These are phyloP conservation scores for Temnopleurus reevesii DNA, from an alignment of 53 echinoderm and acorn worm species.

Conservation along the genomic window DNA sequence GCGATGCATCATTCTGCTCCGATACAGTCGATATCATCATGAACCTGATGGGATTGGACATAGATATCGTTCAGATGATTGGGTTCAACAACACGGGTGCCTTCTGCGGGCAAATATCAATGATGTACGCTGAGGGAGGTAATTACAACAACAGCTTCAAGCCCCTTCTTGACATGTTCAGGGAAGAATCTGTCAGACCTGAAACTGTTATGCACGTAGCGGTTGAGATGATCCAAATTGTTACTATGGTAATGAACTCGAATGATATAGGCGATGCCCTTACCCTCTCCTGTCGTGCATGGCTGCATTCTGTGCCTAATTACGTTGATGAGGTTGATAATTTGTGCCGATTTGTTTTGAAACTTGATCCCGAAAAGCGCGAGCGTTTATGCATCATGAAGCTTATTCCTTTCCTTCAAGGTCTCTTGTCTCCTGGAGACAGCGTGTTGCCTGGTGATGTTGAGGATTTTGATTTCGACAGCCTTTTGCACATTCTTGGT, in stretches of 20 bases:
- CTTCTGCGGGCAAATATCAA: neutral
- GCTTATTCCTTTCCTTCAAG: neutral
- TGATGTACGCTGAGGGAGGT: neutral
- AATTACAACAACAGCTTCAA: neutral
- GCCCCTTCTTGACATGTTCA: neutral
- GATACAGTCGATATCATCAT: neutral
- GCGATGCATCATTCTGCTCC: neutral
- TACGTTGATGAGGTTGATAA: neutral
- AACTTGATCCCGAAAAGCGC: neutral
- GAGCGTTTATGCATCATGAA: neutral
- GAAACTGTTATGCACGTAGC: neutral
- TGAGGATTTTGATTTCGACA: neutral
- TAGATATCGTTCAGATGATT: neutral
- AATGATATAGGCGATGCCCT: constrained; percentile 1
- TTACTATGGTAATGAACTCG: constrained; percentile 13
- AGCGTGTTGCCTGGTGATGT: neutral
- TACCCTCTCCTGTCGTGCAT: neutral
- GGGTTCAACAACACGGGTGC: neutral
- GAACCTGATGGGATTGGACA: neutral
- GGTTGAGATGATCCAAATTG: constrained; percentile 20
- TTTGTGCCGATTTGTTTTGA: neutral
- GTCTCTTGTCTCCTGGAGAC: neutral
- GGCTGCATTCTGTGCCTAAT: neutral
- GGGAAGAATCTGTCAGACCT: neutral
- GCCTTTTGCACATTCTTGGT: neutral